Percentiles rank a stretch among this genome's conserved stretches.
Conservation (phyloP, 2,113 vertebrate genomes). For the Felis catus region DNA sequence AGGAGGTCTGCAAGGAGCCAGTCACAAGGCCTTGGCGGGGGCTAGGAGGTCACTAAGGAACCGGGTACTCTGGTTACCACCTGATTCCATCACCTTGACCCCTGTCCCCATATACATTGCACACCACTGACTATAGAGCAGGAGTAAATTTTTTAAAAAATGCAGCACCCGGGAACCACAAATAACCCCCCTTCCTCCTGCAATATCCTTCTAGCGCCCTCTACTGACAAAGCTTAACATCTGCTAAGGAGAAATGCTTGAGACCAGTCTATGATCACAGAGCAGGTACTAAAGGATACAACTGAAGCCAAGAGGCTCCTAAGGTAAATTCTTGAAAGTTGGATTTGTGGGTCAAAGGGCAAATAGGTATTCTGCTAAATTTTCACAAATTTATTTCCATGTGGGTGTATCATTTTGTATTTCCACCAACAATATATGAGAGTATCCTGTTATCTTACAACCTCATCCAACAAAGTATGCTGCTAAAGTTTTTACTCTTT, state of each 20-base stretch:
- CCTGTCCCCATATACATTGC: neutral
- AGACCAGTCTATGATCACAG: neutral
- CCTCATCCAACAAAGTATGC: neutral
- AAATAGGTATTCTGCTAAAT: neutral
- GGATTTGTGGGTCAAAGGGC: neutral
- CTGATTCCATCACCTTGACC: too few species aligned
- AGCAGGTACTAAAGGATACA: neutral
- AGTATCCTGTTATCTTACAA: neutral
- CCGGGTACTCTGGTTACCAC: too few species aligned
- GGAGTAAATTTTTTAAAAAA: neutral
- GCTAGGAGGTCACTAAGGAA: neutral
- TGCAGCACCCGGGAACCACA: neutral
- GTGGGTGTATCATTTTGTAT: neutral
- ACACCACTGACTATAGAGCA: neutral
- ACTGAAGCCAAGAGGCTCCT: neutral
- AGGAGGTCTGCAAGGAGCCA: neutral
- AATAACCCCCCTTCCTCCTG: neutral
- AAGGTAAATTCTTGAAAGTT: neutral
- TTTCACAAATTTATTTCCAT: neutral
- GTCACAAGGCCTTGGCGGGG: neutral
- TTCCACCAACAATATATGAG: neutral
- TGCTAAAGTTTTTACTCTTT: neutral
- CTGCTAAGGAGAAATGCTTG: neutral
- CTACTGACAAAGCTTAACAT: neutral
- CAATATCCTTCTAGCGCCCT: constrained; percentile 18